Percentiles rank a stretch among this genome's conserved stretches.
Evolutionary conservation across 2,888 invertebrate genomes (phyloP).

Genomic region (Phymatocera aterrima): DNA sequence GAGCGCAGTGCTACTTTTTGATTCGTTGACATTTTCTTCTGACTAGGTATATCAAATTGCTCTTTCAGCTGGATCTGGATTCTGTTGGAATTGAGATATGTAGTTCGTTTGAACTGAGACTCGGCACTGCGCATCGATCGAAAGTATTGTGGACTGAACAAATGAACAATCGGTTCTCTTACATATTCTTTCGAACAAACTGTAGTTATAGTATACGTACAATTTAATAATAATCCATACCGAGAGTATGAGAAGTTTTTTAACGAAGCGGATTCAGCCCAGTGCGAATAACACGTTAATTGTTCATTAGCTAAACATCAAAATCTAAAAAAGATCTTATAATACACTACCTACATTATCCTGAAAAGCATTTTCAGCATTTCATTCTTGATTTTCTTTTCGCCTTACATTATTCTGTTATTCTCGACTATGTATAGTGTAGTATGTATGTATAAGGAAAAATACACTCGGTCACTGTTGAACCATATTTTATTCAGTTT

Average conservation of each 20-base stretch:
- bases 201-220: not conserved
- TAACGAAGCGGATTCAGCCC: constrained; percentile 39
- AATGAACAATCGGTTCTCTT: constrained; percentile 2
- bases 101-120: not conserved
- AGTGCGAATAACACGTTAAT: constrained; percentile 31
- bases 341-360: constrained; percentile 47
- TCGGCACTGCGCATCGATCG: not conserved
- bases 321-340: constrained; percentile 48
- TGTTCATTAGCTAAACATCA: constrained; percentile 48
- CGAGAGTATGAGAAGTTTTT: constrained; percentile 18
- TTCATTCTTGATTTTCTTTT: not conserved
- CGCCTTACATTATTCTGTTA: not conserved
- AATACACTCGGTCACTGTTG: constrained; percentile 40
- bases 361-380: constrained; percentile 37
- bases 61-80: too few relatives aligned
- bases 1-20: not conserved
- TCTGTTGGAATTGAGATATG: too few relatives aligned
- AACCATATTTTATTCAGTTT: constrained; percentile 28
- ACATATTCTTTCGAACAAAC: constrained; percentile 8
- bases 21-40: too few relatives aligned
- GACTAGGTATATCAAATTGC: not conserved
- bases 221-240: not conserved
- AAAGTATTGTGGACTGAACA: too few relatives aligned
- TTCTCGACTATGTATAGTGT: not conserved
- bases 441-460: constrained; percentile 39